Conservation (phyloP, 2,797 vertebrate genomes). For the Pyrocephalus nanus region DNA sequence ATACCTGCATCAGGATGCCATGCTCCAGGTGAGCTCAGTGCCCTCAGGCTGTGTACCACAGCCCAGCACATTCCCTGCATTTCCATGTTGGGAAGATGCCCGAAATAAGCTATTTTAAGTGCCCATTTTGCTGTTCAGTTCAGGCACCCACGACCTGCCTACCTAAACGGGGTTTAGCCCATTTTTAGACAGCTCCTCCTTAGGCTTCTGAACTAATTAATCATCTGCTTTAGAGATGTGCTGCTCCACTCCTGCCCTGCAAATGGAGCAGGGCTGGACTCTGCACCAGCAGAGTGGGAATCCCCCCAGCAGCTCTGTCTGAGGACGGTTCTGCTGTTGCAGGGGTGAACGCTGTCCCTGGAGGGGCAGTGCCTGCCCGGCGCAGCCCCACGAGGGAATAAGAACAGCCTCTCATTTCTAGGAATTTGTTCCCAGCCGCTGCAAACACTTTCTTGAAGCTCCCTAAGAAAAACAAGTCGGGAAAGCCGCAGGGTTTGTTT, state of each 20-base stretch:
- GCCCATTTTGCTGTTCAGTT: not conserved
- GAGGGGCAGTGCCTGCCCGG: not conserved
- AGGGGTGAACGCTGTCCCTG: rapidly evolving
- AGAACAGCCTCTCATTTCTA: constrained; percentile 25
- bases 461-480: constrained; percentile 40
- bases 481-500: constrained; percentile 44
- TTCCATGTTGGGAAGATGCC: not conserved
- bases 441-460: not conserved
- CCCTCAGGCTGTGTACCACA: rapidly evolving
- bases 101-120: not conserved
- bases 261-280: rapidly evolving
- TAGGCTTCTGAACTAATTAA: not conserved
- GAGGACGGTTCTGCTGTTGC: not conserved
- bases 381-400: not conserved
- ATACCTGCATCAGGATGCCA: rapidly evolving
- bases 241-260: not conserved
- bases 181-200: rapidly evolving
- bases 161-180: not conserved
- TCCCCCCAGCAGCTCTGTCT: not conserved
- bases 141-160: not conserved
- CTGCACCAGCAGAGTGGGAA: not conserved
- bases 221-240: not conserved
- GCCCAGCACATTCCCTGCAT: not conserved
- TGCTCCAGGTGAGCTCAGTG: rapidly evolving
- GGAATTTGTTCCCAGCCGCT: constrained; percentile 14